Conservation (phyloP, 2,113 vertebrate species). For the Amphiprion percula region DNA sequence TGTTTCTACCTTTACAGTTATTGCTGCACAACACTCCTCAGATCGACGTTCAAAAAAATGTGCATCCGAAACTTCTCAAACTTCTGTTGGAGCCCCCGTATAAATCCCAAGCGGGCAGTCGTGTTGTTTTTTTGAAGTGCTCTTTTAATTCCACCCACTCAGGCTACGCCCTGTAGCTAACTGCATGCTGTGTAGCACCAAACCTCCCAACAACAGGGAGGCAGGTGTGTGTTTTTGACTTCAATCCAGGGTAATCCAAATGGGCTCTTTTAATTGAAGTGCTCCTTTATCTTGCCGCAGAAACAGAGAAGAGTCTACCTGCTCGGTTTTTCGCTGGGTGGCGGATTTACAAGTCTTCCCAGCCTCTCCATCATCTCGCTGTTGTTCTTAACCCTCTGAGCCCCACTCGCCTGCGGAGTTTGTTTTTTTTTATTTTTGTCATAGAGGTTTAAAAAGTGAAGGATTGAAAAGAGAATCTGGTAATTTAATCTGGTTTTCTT, state of each 20-base stretch:
- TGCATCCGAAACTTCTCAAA: conserved; percentile 20
- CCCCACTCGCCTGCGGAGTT: conserved; percentile 10
- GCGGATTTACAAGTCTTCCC: not conserved
- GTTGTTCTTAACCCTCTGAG: conserved; percentile 16
- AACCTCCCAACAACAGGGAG: conserved; percentile 10
- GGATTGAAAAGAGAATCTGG: conserved; percentile 48
- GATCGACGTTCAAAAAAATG: conserved; percentile 34
- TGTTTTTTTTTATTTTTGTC: conserved; percentile 1
- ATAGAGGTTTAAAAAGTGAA: conserved; percentile 57
- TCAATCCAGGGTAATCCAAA: conserved; percentile 33
- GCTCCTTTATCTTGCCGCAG: conserved; percentile 69
- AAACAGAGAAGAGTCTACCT: conserved; percentile 30
- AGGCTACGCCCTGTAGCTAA: conserved; percentile 55
- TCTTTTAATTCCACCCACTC: conserved; percentile 61
- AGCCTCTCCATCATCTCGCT: conserved; percentile 12
- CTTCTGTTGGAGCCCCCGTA: conserved; percentile 16
- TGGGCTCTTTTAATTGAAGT: conserved; percentile 51
- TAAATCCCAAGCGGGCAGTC: conserved; percentile 38
- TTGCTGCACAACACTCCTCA: conserved; percentile 41
- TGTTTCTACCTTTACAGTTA: conserved; percentile 50
- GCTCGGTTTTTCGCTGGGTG: conserved; percentile 6
- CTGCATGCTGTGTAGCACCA: conserved; percentile 51
- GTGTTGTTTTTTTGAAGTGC: conserved; percentile 66
- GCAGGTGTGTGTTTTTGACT: conserved; percentile 33
- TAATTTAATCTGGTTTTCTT: conserved; percentile 30